These are phyloP conservation scores for Oncorhynchus clarkii DNA, from an alignment of 2,113 vertebrate genomes.

Conservation along the genomic window DNA sequence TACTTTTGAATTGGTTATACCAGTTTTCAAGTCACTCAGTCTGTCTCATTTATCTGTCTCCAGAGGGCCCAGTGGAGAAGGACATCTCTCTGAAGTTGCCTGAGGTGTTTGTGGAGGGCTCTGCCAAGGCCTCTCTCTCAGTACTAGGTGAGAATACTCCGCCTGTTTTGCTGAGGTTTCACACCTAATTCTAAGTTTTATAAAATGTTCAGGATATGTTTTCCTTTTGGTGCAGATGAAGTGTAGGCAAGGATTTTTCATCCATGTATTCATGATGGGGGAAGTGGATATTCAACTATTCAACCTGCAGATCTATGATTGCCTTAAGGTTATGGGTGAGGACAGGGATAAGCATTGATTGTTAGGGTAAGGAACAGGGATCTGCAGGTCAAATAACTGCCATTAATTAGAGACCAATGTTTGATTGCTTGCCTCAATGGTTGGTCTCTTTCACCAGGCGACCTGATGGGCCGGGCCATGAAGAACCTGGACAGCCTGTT, in stretches of 20 bases:
- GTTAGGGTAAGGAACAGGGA: too few species aligned
- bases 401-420: too few species aligned
- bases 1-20: too few species aligned
- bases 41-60: not conserved
- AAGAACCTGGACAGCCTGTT: constrained; percentile 77
- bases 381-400: not conserved
- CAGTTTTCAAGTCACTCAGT: too few species aligned
- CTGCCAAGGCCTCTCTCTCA: constrained; percentile 74
- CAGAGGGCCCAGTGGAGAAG: constrained; percentile 55
- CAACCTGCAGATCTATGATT: too few species aligned
- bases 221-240: not conserved
- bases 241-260: not conserved
- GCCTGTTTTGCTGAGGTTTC: not conserved
- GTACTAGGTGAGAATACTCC: constrained; percentile 70
- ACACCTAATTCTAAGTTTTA: not conserved
- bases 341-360: too few species aligned
- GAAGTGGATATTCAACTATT: not conserved
- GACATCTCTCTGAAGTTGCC: constrained; percentile 66
- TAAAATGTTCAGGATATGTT: not conserved
- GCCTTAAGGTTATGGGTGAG: too few species aligned
- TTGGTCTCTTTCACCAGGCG: constrained; percentile 62
- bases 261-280: not conserved
- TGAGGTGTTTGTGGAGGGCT: constrained; percentile 72
- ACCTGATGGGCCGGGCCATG: constrained; percentile 77
- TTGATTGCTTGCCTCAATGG: not conserved